Evolutionary conservation across 1,140 invertebrate species (phyloP), one percentile per base, ranked within the genome.

Genomic region (Cecropterus lyciades): DNA sequence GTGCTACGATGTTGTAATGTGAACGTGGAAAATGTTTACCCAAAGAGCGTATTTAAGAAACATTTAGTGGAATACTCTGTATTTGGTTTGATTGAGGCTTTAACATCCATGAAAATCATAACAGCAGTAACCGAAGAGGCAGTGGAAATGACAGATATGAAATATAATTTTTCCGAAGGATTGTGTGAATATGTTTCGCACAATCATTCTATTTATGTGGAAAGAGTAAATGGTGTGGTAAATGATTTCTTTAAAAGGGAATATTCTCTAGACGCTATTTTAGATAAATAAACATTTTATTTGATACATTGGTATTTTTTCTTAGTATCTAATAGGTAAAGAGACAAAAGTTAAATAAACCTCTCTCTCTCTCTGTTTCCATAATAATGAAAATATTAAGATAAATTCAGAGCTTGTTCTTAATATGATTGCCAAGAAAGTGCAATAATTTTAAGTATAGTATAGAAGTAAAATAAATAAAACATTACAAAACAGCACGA

Each of bases 11-110:
- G 93, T 77, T 85, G 89, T 75, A 73, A 90, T 70, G 64, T 90
- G 70, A 73, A 88, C 3, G 71, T 92, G 0, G 75, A 92, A 0
- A 75, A 93, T 24, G 69, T 94, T 8, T 93, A 93, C 73, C 92
- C 94, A 0, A 83, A 72, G 13, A 30, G 65, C 5, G 74, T 87
- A 16, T 93, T 94, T 16, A n/a, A 78, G 14, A 72, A 79, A 64
- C 83, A 89, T 62, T 72, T 87, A 13, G 76, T 65, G 37, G 67
- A 78, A 52, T 86, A 89, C 67, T 85, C 84, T 6, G 74, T 87
- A 1, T 66, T 86, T 15, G 86, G 86, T 48, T 77, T 89, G 59
- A 74, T 86, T 59, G 86, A 89, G 71, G 82, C 84, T 48, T 69
- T 89, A 55, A 79, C 87, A 65, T 86, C 85, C 16, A 83, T 87